Evolutionary conservation across 1,140 invertebrate genomes (phyloP).

Genomic region (Panulirus ornatus): DNA sequence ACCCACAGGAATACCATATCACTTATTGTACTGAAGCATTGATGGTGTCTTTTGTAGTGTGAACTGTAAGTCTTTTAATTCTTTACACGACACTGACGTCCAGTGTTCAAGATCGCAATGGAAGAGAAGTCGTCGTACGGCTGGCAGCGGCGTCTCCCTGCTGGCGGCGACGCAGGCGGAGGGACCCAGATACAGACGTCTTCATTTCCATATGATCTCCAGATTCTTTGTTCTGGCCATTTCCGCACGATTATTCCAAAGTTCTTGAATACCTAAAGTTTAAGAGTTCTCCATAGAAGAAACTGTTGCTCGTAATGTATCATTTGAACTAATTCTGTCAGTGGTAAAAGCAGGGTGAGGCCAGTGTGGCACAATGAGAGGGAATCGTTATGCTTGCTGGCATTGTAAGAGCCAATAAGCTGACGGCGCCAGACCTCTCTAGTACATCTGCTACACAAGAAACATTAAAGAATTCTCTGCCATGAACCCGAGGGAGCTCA

Average conservation of each 20-base stretch:
- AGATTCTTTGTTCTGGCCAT: constrained; percentile 49
- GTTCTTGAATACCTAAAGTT: background rate
- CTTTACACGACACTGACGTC: too few species aligned
- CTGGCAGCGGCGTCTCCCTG: constrained; percentile 52
- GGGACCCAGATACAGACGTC: constrained; percentile 66
- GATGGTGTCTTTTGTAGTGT: too few species aligned
- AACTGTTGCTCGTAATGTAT: background rate
- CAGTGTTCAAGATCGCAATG: background rate
- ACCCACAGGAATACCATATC: too few species aligned
- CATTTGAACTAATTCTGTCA: background rate
- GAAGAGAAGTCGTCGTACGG: constrained; percentile 28
- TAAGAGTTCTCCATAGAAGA: background rate
- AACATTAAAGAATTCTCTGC: constrained; percentile 59
- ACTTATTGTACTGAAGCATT: too few species aligned
- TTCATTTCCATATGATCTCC: constrained; percentile 70
- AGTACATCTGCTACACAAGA: constrained; percentile 70
- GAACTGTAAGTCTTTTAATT: too few species aligned
- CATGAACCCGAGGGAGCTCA: constrained; percentile 33
- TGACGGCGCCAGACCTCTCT: constrained; percentile 58
- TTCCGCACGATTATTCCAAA: constrained; percentile 5
- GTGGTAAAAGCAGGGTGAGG: background rate
- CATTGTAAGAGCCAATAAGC: constrained; percentile 67
- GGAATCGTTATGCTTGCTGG: constrained; percentile 58
- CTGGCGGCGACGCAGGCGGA: constrained; percentile 63
- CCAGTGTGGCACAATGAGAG: background rate